phyloP scores from a whole-genome alignment of 2,113 vertebrate genomes.

The Corvus hawaiiensis region DNA sequence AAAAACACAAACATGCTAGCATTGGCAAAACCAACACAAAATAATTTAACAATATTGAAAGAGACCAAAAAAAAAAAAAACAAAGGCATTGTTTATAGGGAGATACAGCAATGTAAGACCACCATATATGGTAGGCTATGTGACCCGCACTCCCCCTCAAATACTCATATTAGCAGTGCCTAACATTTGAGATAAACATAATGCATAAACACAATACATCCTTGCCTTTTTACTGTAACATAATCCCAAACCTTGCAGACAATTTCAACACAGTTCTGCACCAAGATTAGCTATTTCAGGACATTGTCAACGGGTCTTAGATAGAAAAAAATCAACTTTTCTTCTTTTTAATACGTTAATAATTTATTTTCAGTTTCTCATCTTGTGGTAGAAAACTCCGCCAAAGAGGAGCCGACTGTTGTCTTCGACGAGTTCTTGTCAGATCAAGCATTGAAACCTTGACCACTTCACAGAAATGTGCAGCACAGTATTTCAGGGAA shows the following conservation, averaged over 20 bases:
- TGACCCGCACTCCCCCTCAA: conserved; percentile 9
- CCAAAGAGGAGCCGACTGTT: conserved; percentile 26
- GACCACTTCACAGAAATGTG: conserved; percentile 48
- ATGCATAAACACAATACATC: neutral
- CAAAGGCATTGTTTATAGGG: neutral
- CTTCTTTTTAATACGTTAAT: conserved; percentile 34
- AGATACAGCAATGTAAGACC: conserved; percentile 30
- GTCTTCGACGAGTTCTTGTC: conserved; percentile 39
- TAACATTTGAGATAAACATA: conserved; percentile 50
- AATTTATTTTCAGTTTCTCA: conserved; percentile 29
- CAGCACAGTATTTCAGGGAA: conserved; percentile 7
- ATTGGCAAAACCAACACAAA: conserved; percentile 38
- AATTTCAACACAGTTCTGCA: conserved; percentile 29
- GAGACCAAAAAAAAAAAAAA: neutral
- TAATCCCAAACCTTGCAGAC: conserved; percentile 22
- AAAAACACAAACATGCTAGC: conserved; percentile 39
- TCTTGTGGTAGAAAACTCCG: conserved; percentile 26
- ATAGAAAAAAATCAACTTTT: conserved; percentile 38
- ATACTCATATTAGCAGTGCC: conserved; percentile 49
- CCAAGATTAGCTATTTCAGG: conserved; percentile 36
- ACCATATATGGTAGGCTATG: neutral
- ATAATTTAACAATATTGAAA: conserved; percentile 65
- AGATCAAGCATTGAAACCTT: conserved; percentile 45
- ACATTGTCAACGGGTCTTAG: conserved; percentile 12
- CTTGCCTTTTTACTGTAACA: conserved; percentile 55